phyloP scores from a whole-genome alignment of 2,113 vertebrate genomes.

The Urocynchramus pylzowi region DNA sequence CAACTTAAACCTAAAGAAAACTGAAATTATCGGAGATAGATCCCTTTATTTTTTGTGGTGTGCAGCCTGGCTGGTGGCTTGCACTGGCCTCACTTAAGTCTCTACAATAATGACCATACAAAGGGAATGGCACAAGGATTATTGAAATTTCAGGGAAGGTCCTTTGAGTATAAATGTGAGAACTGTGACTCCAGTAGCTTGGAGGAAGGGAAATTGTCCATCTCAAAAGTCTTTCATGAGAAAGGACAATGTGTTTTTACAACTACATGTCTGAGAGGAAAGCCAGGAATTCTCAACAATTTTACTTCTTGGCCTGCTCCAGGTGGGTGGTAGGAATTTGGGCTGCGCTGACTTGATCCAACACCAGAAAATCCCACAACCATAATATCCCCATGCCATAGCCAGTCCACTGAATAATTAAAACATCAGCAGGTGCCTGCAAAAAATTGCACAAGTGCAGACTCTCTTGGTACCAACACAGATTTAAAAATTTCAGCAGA shows the following conservation, averaged over 20 bases:
- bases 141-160: not conserved
- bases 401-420: not conserved
- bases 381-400: not conserved
- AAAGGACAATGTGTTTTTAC: not conserved
- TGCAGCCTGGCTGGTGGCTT: not conserved
- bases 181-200: not conserved
- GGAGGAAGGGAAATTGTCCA: not conserved
- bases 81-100: not conserved
- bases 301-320: not conserved
- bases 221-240: not conserved
- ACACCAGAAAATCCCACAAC: not conserved
- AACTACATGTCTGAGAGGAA: not conserved
- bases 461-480: not conserved
- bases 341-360: not conserved
- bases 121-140: not conserved
- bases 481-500: not conserved
- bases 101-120: not conserved
- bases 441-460: not conserved
- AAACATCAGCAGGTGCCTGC: not conserved
- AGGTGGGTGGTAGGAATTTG: rapidly evolving
- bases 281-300: not conserved
- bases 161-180: not conserved
- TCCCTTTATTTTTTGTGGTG: too few relatives aligned
- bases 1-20: not conserved
- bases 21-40: not conserved